phyloP scores from a whole-genome alignment of 2,797 vertebrate species.

The Orientallactaga sibirica region DNA sequence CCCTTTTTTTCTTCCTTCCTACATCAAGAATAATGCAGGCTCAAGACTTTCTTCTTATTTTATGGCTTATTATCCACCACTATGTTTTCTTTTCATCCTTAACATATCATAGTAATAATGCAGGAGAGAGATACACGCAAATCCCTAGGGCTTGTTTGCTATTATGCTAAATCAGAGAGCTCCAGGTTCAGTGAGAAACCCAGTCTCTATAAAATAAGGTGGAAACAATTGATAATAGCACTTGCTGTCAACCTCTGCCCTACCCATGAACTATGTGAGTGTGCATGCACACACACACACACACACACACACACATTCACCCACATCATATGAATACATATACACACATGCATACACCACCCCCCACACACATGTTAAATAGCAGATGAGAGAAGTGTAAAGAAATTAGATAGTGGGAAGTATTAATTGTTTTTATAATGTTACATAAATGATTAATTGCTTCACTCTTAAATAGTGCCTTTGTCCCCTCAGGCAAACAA shows the following conservation, averaged over 20 bases:
- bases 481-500: conserved; percentile 35
- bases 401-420: conserved; percentile 24
- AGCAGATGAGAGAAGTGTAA: background rate
- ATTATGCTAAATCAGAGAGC: no score
- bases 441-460: conserved; percentile 22
- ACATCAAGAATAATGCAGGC: background rate
- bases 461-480: background rate
- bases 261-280: no score
- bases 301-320: no score
- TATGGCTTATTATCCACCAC: background rate
- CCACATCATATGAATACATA: no score
- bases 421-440: conserved; percentile 35
- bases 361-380: background rate
- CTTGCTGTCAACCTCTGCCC: no score
- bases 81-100: conserved; percentile 13
- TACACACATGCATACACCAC: no score
- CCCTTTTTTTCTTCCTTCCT: background rate
- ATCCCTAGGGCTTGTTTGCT: no score
- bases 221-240: no score
- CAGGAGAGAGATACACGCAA: no score
- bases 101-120: background rate
- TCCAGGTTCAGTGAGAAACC: no score
- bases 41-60: conserved; percentile 3
- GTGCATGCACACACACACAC: no score
- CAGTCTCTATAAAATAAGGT: no score